Evolutionary conservation across 2,888 invertebrate genomes (phyloP).

Genomic region (Bursaphelenchus okinawaensis): DNA sequence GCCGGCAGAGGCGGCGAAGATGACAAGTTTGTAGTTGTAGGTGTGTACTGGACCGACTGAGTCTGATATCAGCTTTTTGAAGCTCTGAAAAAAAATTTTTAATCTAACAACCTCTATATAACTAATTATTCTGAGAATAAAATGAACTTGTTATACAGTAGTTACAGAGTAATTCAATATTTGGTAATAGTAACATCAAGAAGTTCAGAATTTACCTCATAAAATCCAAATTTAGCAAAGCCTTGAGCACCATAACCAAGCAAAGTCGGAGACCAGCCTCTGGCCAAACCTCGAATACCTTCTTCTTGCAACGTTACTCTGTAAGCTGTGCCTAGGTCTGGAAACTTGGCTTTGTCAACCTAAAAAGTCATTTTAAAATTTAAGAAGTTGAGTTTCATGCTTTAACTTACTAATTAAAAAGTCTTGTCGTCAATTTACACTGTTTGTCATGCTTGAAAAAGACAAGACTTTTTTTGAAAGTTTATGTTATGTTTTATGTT

Average conservation of each 20-base stretch:
- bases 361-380: neutral
- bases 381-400: too few relatives aligned
- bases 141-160: too few relatives aligned
- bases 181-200: neutral
- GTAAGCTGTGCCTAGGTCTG: conserved; percentile 13
- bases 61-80: conserved; percentile 21
- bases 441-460: too few relatives aligned
- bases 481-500: too few relatives aligned
- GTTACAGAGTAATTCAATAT: too few relatives aligned
- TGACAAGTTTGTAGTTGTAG: conserved; percentile 76
- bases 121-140: too few relatives aligned
- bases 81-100: neutral
- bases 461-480: too few relatives aligned
- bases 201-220: conserved; percentile 84
- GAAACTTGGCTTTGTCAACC: conserved; percentile 12
- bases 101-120: too few relatives aligned
- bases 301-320: conserved; percentile 64
- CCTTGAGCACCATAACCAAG: conserved; percentile 85
- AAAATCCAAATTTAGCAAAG: conserved; percentile 90
- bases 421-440: too few relatives aligned
- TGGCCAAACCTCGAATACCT: conserved; percentile 75
- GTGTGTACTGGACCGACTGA: conserved; percentile 69
- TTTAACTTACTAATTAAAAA: too few relatives aligned
- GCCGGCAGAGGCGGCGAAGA: conserved; percentile 84
- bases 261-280: conserved; percentile 92